Conservation (phyloP, 1,140 invertebrate genomes). For the Magallana angulata region DNA sequence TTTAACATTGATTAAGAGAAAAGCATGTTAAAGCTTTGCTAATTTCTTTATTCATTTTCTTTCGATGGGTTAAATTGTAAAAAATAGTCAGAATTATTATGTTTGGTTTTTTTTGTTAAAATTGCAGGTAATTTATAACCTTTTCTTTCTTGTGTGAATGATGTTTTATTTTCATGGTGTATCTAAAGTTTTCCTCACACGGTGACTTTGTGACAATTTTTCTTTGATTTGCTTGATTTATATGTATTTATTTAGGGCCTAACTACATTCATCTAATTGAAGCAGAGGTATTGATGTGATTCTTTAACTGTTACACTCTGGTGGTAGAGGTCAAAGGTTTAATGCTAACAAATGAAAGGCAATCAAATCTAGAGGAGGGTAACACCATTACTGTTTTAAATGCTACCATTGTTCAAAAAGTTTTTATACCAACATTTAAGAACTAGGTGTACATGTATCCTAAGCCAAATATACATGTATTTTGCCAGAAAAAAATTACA, state of each 20-base stretch:
- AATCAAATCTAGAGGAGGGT: not conserved
- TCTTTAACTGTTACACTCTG: not conserved
- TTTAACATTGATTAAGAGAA: not conserved
- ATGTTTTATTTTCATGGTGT: not conserved
- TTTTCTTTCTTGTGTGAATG: no score
- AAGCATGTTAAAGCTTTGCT: not conserved
- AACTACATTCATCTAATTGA: conserved; percentile 18
- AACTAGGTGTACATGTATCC: no score
- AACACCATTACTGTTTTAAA: not conserved
- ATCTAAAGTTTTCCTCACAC: conserved; percentile 12
- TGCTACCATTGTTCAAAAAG: no score
- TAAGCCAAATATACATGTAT: no score
- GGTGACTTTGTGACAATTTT: not conserved
- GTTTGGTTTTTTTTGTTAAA: not conserved
- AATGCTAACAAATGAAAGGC: not conserved
- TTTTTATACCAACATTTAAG: no score
- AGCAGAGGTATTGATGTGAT: conserved; percentile 7
- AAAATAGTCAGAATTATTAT: not conserved
- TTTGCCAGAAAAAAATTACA: no score
- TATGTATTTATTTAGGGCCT: conserved; percentile 23
- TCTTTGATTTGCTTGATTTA: conserved; percentile 17
- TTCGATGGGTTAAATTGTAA: not conserved
- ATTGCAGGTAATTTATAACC: not conserved
- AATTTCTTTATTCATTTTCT: not conserved
- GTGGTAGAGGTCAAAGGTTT: conserved; percentile 3